Percentiles rank a stretch among this genome's conserved stretches.
Conservation (phyloP, 2,113 vertebrate species). For the Nibea albiflora region DNA sequence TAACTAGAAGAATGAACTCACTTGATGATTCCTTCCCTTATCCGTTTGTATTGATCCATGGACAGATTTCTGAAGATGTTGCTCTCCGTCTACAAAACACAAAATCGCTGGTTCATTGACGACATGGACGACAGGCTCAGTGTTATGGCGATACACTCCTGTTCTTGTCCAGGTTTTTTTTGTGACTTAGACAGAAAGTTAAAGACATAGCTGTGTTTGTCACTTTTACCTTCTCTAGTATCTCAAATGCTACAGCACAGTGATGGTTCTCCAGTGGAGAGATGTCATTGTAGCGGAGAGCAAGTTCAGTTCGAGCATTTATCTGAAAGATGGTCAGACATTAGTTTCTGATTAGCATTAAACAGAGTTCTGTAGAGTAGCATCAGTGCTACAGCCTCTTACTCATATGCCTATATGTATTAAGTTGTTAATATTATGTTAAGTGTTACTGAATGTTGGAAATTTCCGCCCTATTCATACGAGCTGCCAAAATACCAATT, state of each 20-base stretch:
- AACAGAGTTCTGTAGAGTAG: background rate
- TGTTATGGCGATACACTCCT: too few species aligned
- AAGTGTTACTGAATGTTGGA: too few species aligned
- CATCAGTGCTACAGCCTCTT: too few species aligned
- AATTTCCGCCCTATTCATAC: too few species aligned
- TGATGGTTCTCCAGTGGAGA: slow-evolving; percentile 88
- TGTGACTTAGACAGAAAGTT: background rate
- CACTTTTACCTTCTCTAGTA: slow-evolving; percentile 81
- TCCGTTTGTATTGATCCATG: slow-evolving; percentile 84
- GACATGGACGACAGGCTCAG: background rate
- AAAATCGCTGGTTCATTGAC: background rate
- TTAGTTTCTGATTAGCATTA: background rate
- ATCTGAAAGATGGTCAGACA: slow-evolving; percentile 74
- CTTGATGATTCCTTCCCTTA: slow-evolving; percentile 87
- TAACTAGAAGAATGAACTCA: slow-evolving; percentile 48
- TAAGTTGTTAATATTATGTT: too few species aligned
- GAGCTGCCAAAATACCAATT: background rate
- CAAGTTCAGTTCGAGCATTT: slow-evolving; percentile 86
- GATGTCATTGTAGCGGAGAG: slow-evolving; percentile 87
- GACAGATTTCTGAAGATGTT: slow-evolving; percentile 88
- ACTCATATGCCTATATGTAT: too few species aligned
- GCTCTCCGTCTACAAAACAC: slow-evolving; percentile 77
- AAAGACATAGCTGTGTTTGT: background rate
- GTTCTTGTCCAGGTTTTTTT: background rate
- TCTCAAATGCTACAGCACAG: slow-evolving; percentile 85